Evolutionary conservation across 2,113 vertebrate species (phyloP).

Genomic region (Rhea americana): DNA sequence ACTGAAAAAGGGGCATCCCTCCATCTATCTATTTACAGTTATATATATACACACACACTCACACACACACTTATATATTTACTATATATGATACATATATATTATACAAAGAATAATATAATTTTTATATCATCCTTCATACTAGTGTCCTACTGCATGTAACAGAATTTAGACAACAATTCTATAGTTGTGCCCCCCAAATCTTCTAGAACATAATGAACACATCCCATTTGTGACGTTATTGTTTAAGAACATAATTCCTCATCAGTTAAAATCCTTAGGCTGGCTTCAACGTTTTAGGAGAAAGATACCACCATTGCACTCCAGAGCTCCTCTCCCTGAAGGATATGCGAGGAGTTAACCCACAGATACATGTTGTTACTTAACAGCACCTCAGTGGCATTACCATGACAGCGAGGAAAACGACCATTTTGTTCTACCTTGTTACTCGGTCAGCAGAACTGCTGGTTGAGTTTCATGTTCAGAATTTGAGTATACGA

Average conservation of each 20-base stretch:
- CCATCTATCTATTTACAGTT: background rate
- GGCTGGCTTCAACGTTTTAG: background rate
- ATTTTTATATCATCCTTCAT: background rate
- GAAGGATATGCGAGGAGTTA: conserved; percentile 23
- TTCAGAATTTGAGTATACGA: background rate
- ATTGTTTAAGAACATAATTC: background rate
- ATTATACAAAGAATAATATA: background rate
- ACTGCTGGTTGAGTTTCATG: conserved; percentile 6
- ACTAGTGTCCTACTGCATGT: background rate
- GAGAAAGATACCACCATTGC: background rate
- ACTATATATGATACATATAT: background rate
- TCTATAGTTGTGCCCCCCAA: background rate
- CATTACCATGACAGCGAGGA: conserved; percentile 44
- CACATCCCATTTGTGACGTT: background rate
- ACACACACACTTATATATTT: background rate
- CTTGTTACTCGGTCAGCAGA: conserved; percentile 2
- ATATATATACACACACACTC: background rate
- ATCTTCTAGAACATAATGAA: background rate
- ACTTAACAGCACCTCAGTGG: conserved; percentile 45
- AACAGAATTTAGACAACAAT: background rate
- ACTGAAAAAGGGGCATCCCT: background rate
- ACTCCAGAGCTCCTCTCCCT: background rate
- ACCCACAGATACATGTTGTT: background rate
- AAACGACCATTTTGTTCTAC: conserved; percentile 46
- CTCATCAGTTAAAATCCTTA: background rate